Conservation (phyloP, 2,888 invertebrate species). For the Polylopha cassiicola region DNA sequence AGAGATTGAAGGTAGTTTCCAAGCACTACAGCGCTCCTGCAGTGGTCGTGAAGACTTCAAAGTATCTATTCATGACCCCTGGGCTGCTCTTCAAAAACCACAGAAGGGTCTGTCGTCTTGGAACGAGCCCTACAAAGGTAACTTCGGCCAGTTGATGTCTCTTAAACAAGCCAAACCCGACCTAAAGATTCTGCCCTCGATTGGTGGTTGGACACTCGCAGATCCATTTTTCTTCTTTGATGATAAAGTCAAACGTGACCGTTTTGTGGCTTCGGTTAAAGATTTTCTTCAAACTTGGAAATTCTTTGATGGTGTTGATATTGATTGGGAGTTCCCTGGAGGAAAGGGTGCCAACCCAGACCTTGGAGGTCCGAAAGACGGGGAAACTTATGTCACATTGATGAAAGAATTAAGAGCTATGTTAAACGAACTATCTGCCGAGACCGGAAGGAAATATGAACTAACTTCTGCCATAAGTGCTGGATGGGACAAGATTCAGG, state of each 20-base stretch:
- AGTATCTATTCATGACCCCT: conserved; percentile 69
- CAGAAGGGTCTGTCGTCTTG: conserved; percentile 67
- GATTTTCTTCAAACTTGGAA: conserved; percentile 71
- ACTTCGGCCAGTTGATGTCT: conserved; percentile 70
- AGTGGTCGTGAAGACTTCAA: conserved; percentile 70
- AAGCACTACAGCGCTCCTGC: conserved; percentile 67
- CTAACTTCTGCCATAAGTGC: conserved; percentile 71
- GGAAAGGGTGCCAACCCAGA: conserved; percentile 70
- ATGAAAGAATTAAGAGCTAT: conserved; percentile 68
- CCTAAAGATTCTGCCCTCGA: conserved; percentile 63
- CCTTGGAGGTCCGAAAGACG: conserved; percentile 64
- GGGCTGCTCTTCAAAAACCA: conserved; percentile 71
- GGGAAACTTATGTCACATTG: conserved; percentile 55
- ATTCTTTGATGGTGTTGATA: conserved; percentile 71
- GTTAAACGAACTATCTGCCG: conserved; percentile 59
- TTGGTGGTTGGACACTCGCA: conserved; percentile 70
- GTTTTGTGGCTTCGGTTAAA: conserved; percentile 65
- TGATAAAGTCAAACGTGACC: conserved; percentile 56
- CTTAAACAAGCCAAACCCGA: conserved; percentile 68
- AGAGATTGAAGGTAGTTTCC: conserved; percentile 71
- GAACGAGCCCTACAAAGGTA: conserved; percentile 73
- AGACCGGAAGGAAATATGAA: conserved; percentile 66
- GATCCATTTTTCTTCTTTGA: conserved; percentile 71
- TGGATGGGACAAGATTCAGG: conserved; percentile 73
- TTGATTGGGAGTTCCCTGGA: conserved; percentile 74